These are phyloP conservation scores for Patiria miniata DNA, from an alignment of 35 echinoderm and acorn worm species.

Conservation along the genomic window DNA sequence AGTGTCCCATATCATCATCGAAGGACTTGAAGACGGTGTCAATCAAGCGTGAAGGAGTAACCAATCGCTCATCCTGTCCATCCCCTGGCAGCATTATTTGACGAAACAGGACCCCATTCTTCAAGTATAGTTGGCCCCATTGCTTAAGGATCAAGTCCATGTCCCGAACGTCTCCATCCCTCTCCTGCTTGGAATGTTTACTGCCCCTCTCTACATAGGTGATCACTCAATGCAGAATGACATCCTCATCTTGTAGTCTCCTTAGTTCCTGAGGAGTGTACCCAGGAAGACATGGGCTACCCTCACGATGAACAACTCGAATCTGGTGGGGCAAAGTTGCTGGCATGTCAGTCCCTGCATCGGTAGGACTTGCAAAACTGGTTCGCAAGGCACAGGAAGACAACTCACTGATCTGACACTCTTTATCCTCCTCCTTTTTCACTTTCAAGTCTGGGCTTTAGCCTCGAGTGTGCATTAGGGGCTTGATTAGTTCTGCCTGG, in stretches of 20 bases:
- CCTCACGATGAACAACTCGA: not conserved
- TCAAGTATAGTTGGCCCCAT: not conserved
- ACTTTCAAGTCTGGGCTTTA: slow-evolving; percentile 8
- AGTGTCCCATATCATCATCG: slow-evolving; percentile 9
- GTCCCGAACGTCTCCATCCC: not conserved
- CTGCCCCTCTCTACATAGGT: not conserved
- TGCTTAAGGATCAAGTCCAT: not conserved
- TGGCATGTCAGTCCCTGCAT: not conserved
- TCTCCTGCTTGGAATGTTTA: not conserved
- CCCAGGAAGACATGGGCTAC: not conserved
- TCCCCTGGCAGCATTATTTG: not conserved
- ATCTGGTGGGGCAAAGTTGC: not conserved
- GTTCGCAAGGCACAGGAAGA: not conserved
- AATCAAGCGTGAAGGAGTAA: slow-evolving; percentile 36
- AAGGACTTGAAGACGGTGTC: slow-evolving; percentile 23
- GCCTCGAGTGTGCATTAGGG: slow-evolving; percentile 43
- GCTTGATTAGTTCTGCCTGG: slow-evolving; percentile 50
- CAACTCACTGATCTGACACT: not conserved
- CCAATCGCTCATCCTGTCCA: slow-evolving; percentile 21
- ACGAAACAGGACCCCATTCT: slow-evolving; percentile 2
- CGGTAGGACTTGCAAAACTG: not conserved
- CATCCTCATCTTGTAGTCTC: not conserved
- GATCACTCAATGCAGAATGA: not conserved
- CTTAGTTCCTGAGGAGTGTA: not conserved
- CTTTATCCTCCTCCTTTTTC: not conserved